phyloP scores from a whole-genome alignment of 2,113 vertebrate genomes.

The Eretmochelys imbricata region DNA sequence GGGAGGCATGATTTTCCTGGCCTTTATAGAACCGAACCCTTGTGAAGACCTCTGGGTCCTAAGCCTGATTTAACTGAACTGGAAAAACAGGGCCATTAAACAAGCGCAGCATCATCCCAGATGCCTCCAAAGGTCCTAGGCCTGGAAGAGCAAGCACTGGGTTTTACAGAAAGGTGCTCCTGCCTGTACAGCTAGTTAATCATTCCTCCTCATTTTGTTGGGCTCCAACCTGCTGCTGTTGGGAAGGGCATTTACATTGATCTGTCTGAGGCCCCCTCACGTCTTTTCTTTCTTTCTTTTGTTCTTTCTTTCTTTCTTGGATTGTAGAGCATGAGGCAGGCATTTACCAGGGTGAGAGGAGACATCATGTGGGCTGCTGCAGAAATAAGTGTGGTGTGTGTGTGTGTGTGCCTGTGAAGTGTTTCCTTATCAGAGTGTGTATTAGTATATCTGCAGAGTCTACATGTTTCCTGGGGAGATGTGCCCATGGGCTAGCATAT shows the following conservation, averaged over 20 bases:
- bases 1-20: neutral
- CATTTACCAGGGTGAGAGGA: neutral
- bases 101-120: neutral
- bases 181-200: neutral
- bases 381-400: neutral
- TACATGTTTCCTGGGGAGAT: neutral
- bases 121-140: neutral
- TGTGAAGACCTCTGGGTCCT: neutral
- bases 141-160: neutral
- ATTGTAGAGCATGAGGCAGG: neutral
- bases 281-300: neutral
- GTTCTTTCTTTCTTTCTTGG: neutral
- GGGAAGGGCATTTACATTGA: neutral
- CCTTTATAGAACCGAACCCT: neutral
- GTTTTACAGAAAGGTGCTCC: neutral
- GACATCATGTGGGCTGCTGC: constrained; percentile 8
- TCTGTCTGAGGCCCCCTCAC: neutral
- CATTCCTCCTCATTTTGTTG: neutral
- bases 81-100: neutral
- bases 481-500: neutral
- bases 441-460: neutral
- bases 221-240: neutral
- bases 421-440: neutral
- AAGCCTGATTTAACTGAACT: neutral
- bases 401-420: neutral